A percentile compares a stretch with the other conserved stretches of the same genome.
These are phyloP conservation scores for Meles meles DNA, from an alignment of 2,113 vertebrate species.

Conservation along the genomic window DNA sequence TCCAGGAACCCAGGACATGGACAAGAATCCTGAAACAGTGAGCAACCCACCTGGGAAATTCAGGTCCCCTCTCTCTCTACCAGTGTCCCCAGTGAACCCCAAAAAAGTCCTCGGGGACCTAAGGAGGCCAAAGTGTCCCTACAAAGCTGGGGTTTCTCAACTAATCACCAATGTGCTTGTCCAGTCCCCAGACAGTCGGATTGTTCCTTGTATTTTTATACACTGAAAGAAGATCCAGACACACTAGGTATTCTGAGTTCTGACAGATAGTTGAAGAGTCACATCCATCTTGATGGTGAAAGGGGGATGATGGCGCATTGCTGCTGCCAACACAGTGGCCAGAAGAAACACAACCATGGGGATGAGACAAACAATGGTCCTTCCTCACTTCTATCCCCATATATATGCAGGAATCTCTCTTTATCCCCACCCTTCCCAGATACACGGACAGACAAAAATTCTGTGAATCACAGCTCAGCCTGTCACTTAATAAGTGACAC, in stretches of 20 bases:
- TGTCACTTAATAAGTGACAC: not conserved
- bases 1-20: not conserved
- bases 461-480: no score
- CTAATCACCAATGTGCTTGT: no score
- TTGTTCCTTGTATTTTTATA: not conserved
- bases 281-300: not conserved
- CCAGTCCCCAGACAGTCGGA: not conserved
- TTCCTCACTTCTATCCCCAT: not conserved
- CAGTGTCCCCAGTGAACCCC: rapidly evolving
- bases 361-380: not conserved
- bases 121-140: not conserved
- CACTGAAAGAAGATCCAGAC: not conserved
- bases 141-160: no score
- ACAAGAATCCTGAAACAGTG: no score
- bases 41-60: no score
- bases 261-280: not conserved
- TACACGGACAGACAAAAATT: not conserved
- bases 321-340: not conserved
- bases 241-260: not conserved
- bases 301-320: not conserved
- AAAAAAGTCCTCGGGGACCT: not conserved
- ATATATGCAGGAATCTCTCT: no score
- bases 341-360: not conserved
- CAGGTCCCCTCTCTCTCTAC: no score
- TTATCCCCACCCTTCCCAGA: not conserved